Evolutionary conservation across 2,113 vertebrate genomes (phyloP), one percentile per base, ranked within the genome.

Genomic region (Triplophysa siluroides): DNA sequence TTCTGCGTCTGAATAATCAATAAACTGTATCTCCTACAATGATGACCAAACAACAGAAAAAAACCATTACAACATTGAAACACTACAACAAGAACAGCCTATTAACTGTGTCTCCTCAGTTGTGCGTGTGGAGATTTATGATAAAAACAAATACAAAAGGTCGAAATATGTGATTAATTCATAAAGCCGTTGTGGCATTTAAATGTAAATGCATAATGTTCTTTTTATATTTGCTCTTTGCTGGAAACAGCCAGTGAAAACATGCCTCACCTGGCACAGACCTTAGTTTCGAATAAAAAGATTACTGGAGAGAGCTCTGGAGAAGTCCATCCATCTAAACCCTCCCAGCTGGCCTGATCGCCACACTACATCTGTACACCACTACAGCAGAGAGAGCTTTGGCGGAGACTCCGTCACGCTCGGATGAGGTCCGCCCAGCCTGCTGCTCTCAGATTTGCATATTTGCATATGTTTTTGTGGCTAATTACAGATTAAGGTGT

Each of bases 391-490:
- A 80, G 66, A 61, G 54, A 56, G 63, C 50, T 77, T 74, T 38
- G 43, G 66, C 63, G 74, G 58, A 74, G 83, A 82, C 80, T 76
- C 80, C 60, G 78, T 84, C 83, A 84, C 29, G 65, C 83, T 60
- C 69, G 38, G 23, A 65, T 61, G 67, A 81, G 33, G 14, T 33
- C 61, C 45, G 18, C 71, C 65, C 56, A 75, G 72, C 47, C 77
- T 82, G 75, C 83, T 82, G 61, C 78, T 70, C 56, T 78, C 77
- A 67, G 79, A 87, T 88, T 86, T 82, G 56, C 73, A 73, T 75
- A 88, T 86, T 88, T 85, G 83, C 87, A 86, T 85, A 86, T 86
- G 87, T 88, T 86, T 88, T 76, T 56, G 72, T 69, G 63, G 64
- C 63, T 86, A 86, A 88, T 86, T 88, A 79, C 78, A 83, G 85